Percentiles rank a stretch among this genome's conserved stretches.
These are phyloP conservation scores for Drosophila prosaltans DNA, from an alignment of 1,140 invertebrate species.

Conservation along the genomic window DNA sequence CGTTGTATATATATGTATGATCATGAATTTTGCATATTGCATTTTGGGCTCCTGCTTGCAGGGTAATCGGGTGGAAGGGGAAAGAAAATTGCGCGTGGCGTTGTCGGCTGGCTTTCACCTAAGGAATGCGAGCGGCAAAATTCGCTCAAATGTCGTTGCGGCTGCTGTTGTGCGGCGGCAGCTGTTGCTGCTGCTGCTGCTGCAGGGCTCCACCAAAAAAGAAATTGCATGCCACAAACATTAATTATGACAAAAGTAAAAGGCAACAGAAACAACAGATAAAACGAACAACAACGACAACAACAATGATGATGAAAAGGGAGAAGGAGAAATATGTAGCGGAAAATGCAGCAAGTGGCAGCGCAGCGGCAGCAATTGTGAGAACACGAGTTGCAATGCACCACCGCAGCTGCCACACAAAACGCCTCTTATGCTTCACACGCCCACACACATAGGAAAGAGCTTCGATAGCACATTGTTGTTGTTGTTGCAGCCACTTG, in stretches of 20 bases:
- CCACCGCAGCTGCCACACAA: constrained; percentile 6
- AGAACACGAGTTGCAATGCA: constrained; percentile 38
- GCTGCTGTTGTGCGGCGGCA: constrained; percentile 31
- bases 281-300: too few relatives aligned
- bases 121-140: constrained; percentile 68
- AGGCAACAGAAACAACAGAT: constrained; percentile 17
- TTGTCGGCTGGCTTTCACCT: constrained; percentile 62
- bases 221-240: constrained; percentile 55
- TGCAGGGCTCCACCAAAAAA: constrained; percentile 24
- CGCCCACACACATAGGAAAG: constrained; percentile 50
- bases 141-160: constrained; percentile 63
- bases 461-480: constrained; percentile 55
- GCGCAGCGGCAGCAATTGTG: constrained; percentile 47
- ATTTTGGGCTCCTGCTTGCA: not conserved
- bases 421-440: constrained; percentile 41
- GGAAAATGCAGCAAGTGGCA: constrained; percentile 7
- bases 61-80: not conserved
- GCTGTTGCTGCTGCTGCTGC: constrained; percentile 29
- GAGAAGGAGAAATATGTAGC: not conserved
- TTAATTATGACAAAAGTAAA: constrained; percentile 73
- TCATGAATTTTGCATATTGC: not conserved
- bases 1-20: not conserved
- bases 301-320: too few relatives aligned
- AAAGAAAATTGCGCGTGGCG: constrained; percentile 20
- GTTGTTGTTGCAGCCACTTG: constrained; percentile 16